Conservation (phyloP, 2,797 vertebrate genomes). For the Brachyalestes nurse region DNA sequence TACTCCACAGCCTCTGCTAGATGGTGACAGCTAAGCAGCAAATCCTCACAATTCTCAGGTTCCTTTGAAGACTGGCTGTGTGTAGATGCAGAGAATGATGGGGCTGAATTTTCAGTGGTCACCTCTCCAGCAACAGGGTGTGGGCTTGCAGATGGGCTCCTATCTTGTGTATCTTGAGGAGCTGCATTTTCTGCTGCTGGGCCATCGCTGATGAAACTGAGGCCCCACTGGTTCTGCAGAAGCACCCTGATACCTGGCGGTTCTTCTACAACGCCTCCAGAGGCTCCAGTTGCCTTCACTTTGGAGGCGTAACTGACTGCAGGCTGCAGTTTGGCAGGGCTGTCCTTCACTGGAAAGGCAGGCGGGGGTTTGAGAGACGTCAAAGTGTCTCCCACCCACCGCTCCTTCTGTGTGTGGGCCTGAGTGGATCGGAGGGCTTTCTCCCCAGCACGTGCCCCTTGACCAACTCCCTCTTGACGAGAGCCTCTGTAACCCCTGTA, state of each 20-base stretch:
- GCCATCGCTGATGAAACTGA: slow-evolving; percentile 84
- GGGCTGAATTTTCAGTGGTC: slow-evolving; percentile 41
- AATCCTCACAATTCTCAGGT: slow-evolving; percentile 71
- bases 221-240: slow-evolving; percentile 88
- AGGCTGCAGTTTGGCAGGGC: slow-evolving; percentile 85
- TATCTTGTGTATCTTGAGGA: slow-evolving; percentile 43
- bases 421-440: slow-evolving; percentile 60
- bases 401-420: slow-evolving; percentile 66
- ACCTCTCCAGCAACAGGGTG: slow-evolving; percentile 50
- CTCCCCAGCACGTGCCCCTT: slow-evolving; percentile 52
- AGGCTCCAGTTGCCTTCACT: slow-evolving; percentile 81
- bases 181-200: slow-evolving; percentile 45
- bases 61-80: slow-evolving; percentile 56
- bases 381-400: slow-evolving; percentile 82
- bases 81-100: slow-evolving; percentile 51
- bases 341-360: slow-evolving; percentile 86
- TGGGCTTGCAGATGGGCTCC: slow-evolving; percentile 45
- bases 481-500: slow-evolving; percentile 71
- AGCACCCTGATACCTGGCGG: slow-evolving; percentile 81
- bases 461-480: slow-evolving; percentile 72
- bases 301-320: slow-evolving; percentile 88
- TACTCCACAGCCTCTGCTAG: slow-evolving; percentile 79
- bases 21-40: slow-evolving; percentile 80
- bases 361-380: slow-evolving; percentile 84
- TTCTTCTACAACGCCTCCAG: slow-evolving; percentile 72